Percentiles rank a stretch among this genome's conserved stretches.
phyloP scores from a whole-genome alignment of 2,888 invertebrate genomes.

The Aquatica leii region DNA sequence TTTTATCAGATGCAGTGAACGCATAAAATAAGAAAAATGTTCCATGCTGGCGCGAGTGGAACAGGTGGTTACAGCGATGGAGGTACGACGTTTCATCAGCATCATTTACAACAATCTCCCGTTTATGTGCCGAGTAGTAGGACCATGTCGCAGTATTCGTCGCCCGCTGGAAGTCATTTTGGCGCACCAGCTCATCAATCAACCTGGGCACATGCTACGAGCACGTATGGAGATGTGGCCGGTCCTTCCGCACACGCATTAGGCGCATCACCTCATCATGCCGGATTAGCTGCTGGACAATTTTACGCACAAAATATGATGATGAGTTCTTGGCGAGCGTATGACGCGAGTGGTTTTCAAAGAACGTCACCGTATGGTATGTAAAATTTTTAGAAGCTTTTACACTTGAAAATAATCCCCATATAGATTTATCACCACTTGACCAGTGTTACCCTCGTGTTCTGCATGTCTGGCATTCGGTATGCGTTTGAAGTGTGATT shows the following conservation, averaged over 20 bases:
- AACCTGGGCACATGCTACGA: conserved; percentile 55
- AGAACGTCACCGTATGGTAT: conserved; percentile 82
- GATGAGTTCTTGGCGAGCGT: conserved; percentile 77
- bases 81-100: conserved; percentile 56
- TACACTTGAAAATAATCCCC: conserved; percentile 20
- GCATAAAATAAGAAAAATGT: conserved; percentile 49
- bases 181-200: conserved; percentile 50
- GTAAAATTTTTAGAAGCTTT: conserved; percentile 35
- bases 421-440: conserved; percentile 31
- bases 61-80: conserved; percentile 56
- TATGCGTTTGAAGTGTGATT: conserved; percentile 53
- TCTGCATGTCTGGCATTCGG: conserved; percentile 33
- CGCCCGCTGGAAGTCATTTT: conserved; percentile 56
- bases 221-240: conserved; percentile 58
- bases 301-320: conserved; percentile 85
- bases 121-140: conserved; percentile 73
- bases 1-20: conserved; percentile 15
- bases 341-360: conserved; percentile 80
- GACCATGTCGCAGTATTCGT: conserved; percentile 63
- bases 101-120: conserved; percentile 64
- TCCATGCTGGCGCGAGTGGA: conserved; percentile 56
- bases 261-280: conserved; percentile 44
- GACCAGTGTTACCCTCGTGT: conserved; percentile 26
- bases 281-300: conserved; percentile 65
- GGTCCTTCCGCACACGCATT: conserved; percentile 59